These are phyloP conservation scores for Spea bombifrons DNA, from an alignment of 2,113 vertebrate species.

Conservation along the genomic window DNA sequence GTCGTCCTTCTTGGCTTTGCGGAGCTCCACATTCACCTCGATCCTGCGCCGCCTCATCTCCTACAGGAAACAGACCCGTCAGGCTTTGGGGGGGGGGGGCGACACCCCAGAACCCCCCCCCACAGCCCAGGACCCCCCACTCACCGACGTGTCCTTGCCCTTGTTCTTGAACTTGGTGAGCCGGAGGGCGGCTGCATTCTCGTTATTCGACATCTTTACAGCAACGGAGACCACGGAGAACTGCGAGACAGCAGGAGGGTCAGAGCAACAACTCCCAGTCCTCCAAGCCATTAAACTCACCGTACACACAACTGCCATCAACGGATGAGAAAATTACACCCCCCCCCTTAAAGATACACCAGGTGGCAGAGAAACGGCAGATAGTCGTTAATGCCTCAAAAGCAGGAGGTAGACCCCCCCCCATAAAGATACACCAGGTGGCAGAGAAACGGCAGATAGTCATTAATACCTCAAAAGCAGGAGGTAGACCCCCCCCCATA, in stretches of 20 bases:
- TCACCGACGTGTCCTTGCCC: constrained; percentile 79
- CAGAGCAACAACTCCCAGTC: too few relatives aligned
- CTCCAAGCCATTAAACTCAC: too few relatives aligned
- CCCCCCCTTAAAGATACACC: neutral
- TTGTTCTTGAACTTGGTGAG: constrained; percentile 91
- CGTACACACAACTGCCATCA: neutral
- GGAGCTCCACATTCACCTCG: constrained; percentile 85
- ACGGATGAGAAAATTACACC: neutral
- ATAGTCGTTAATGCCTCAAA: too few relatives aligned
- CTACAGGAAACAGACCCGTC: constrained; percentile 54
- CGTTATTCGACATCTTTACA: constrained; percentile 76
- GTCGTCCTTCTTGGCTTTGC: constrained; percentile 91
- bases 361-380: too few relatives aligned
- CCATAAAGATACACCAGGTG: too few relatives aligned
- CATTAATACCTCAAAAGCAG: too few relatives aligned
- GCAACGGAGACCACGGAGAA: constrained; percentile 37
- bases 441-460: too few relatives aligned
- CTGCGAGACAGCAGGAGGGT: too few relatives aligned
- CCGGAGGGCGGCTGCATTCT: constrained; percentile 69
- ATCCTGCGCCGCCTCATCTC: constrained; percentile 81
- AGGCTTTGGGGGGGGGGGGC: neutral
- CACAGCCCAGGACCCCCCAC: constrained; percentile 41
- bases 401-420: neutral
- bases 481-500: neutral
- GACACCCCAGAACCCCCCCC: neutral